Evolutionary conservation across 2,888 invertebrate species (phyloP).

Genomic region (Steromphala cineraria): DNA sequence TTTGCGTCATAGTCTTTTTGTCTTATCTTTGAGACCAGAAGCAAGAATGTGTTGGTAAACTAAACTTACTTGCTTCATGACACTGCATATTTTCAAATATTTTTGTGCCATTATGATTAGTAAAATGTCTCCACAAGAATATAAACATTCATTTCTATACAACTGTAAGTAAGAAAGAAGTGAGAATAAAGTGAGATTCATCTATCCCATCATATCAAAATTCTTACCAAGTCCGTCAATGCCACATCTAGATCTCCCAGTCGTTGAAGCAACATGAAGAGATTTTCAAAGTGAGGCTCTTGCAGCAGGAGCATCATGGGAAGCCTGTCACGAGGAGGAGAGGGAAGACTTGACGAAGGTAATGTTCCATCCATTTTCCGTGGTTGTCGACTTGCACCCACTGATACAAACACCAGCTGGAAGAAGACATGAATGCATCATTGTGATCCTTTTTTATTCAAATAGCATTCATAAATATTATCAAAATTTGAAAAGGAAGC

Average conservation of each 20-base stretch:
- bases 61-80: no score
- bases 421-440: conserved; percentile 31
- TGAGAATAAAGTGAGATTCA: no score
- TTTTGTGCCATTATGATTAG: no score
- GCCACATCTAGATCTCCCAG: conserved; percentile 90
- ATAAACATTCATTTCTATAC: no score
- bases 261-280: conserved; percentile 92
- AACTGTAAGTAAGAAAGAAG: no score
- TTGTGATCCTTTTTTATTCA: no score
- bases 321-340: conserved; percentile 86
- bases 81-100: no score
- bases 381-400: conserved; percentile 84
- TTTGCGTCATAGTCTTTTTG: no score
- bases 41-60: no score
- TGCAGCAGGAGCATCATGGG: conserved; percentile 90
- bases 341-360: conserved; percentile 90
- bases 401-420: conserved; percentile 91
- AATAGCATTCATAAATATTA: background rate
- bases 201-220: no score
- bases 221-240: conserved; percentile 65
- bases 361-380: conserved; percentile 83
- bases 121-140: no score
- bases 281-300: conserved; percentile 91
- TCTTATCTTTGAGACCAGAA: no score
- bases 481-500: background rate